These are phyloP conservation scores for Tichodroma muraria DNA, from an alignment of 2,113 vertebrate species.

Conservation along the genomic window DNA sequence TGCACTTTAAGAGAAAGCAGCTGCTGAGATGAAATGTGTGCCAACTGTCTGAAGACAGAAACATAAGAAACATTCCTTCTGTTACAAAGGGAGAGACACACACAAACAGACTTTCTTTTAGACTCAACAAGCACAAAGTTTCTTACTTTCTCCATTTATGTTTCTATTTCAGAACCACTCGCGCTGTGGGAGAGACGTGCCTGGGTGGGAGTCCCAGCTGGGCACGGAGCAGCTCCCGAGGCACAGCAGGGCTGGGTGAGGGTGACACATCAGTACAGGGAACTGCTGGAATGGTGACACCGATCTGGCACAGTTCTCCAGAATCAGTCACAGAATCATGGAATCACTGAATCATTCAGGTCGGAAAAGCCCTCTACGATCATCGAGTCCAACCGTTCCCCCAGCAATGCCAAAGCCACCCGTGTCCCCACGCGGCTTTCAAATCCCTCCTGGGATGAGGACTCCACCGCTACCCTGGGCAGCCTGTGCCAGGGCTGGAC, in stretches of 20 bases:
- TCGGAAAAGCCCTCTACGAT: not conserved
- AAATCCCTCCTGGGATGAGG: not conserved
- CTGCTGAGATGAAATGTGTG: constrained; percentile 82
- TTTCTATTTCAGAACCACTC: constrained; percentile 42
- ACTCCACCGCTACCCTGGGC: not conserved
- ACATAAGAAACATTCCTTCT: constrained; percentile 85
- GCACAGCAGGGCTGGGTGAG: not conserved
- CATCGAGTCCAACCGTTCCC: rapidly evolving
- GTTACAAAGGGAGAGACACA: constrained; percentile 79
- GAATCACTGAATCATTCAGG: not conserved
- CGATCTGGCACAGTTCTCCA: rapidly evolving
- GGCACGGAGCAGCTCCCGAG: not conserved
- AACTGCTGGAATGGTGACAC: not conserved
- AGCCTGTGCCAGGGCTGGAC: not conserved
- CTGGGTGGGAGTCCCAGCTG: not conserved
- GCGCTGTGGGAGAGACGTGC: not conserved
- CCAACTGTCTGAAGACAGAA: constrained; percentile 83
- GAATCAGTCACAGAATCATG: not conserved
- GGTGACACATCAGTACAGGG: rapidly evolving
- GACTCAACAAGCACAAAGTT: constrained; percentile 74
- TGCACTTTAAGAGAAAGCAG: constrained; percentile 87
- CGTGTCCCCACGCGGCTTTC: rapidly evolving
- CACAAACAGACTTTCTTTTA: constrained; percentile 80
- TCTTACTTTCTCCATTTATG: constrained; percentile 67
- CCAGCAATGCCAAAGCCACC: not conserved